Percentiles rank a stretch among this genome's conserved stretches.
Evolutionary conservation across 2,113 vertebrate species (phyloP).

Genomic region (Agelaius phoeniceus): DNA sequence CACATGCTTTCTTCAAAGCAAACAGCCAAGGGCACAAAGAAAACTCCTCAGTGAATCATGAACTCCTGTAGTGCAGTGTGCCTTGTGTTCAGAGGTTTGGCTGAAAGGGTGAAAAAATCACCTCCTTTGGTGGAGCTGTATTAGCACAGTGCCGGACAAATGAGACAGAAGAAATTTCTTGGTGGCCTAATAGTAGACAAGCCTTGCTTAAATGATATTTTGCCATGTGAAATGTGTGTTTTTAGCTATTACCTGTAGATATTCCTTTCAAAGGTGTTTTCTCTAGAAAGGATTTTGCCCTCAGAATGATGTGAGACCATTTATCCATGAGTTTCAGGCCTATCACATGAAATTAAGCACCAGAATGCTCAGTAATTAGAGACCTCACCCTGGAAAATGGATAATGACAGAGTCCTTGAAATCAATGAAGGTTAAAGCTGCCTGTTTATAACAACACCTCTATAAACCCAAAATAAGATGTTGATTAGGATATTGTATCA

Average conservation of each 20-base stretch:
- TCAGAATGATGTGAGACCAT: slow-evolving; percentile 26
- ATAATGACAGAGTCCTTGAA: slow-evolving; percentile 82
- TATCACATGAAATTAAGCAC: slow-evolving; percentile 68
- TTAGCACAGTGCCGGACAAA: not conserved
- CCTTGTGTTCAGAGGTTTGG: not conserved
- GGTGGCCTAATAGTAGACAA: not conserved
- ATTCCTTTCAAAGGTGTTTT: not conserved
- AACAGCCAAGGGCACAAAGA: not conserved
- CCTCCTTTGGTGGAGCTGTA: not conserved
- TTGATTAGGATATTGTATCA: slow-evolving; percentile 73
- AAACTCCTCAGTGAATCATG: not conserved
- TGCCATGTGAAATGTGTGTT: not conserved
- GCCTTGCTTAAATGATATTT: not conserved
- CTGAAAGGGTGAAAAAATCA: not conserved
- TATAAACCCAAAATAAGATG: slow-evolving; percentile 46
- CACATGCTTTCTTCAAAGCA: not conserved
- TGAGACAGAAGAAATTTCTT: not conserved
- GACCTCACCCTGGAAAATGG: slow-evolving; percentile 71
- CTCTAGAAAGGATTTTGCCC: not conserved
- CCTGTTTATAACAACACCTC: slow-evolving; percentile 59
- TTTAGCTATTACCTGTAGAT: not conserved
- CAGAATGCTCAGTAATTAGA: slow-evolving; percentile 72
- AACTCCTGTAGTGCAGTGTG: not conserved
- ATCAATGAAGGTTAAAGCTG: slow-evolving; percentile 78
- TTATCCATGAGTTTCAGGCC: slow-evolving; percentile 55